phyloP scores from a whole-genome alignment of 37 sponge, comb jelly and placozoan species.

The Oopsacas minuta region DNA sequence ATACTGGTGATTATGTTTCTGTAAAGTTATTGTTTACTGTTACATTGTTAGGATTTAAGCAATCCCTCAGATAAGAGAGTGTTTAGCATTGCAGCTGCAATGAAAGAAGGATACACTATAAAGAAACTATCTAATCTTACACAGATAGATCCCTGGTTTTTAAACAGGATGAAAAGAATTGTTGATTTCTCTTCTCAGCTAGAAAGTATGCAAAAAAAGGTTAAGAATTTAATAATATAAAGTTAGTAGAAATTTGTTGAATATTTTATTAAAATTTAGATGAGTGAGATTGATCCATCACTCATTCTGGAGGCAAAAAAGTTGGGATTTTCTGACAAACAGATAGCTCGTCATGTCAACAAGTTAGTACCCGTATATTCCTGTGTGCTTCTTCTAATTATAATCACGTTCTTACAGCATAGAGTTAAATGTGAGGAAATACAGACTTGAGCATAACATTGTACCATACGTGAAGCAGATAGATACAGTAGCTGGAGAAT shows the following conservation, averaged over 20 bases:
- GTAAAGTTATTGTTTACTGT: too few relatives aligned
- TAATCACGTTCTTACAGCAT: slow-evolving; percentile 9
- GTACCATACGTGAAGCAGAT: slow-evolving; percentile 86
- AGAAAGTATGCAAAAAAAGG: slow-evolving; percentile 34
- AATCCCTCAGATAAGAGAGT: slow-evolving; percentile 90
- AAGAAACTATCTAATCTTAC: slow-evolving; percentile 60
- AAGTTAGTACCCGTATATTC: slow-evolving; percentile 21
- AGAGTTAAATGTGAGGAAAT: slow-evolving; percentile 55
- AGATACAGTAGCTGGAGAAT: slow-evolving; percentile 96
- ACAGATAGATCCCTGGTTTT: slow-evolving; percentile 90
- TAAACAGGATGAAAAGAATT: slow-evolving; percentile 77
- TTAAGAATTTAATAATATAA: background rate
- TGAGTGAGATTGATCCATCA: slow-evolving; percentile 20
- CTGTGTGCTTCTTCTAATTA: background rate
- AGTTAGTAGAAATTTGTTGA: background rate
- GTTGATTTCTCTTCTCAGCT: slow-evolving; percentile 35
- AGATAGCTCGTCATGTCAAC: slow-evolving; percentile 71
- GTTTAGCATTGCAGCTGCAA: slow-evolving; percentile 82
- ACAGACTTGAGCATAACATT: slow-evolving; percentile 39
- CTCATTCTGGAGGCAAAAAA: slow-evolving; percentile 67
- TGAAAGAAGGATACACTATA: slow-evolving; percentile 50
- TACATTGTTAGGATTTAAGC: slow-evolving; percentile 46
- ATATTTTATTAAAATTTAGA: background rate
- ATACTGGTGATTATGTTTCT: too few relatives aligned
- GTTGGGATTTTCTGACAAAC: slow-evolving; percentile 86